A percentile compares a stretch with the other conserved stretches of the same genome.
phyloP scores from a whole-genome alignment of 2,888 invertebrate species.

The Diaprepes abbreviatus region DNA sequence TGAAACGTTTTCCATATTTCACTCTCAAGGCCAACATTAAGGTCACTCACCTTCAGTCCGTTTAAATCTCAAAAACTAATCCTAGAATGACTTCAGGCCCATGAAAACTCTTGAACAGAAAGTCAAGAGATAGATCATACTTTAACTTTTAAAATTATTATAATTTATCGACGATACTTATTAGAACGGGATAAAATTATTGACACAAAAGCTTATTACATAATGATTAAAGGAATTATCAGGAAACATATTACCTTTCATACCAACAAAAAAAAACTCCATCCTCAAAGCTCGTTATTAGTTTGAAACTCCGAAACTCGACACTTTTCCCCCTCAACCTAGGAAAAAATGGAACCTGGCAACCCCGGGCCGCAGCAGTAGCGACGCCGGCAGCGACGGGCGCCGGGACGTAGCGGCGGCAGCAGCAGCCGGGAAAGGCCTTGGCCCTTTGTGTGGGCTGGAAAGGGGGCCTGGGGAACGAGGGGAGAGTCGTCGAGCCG shows the following conservation, averaged over 20 bases:
- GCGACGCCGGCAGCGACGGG: conserved; percentile 54
- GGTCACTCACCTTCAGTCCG: too few relatives aligned
- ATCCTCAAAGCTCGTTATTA: conserved; percentile 7
- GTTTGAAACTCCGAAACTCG: conserved; percentile 13
- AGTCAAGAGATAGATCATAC: too few relatives aligned
- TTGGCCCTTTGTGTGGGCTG: conserved; percentile 49
- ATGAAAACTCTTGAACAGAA: too few relatives aligned
- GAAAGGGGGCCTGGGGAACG: conserved; percentile 14
- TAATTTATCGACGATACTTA: too few relatives aligned
- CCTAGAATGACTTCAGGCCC: too few relatives aligned
- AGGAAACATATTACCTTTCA: neutral
- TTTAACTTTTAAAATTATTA: too few relatives aligned
- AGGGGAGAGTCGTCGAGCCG: conserved; percentile 38
- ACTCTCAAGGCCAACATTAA: too few relatives aligned
- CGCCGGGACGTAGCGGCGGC: conserved; percentile 54
- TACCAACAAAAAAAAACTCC: neutral
- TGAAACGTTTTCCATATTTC: too few relatives aligned
- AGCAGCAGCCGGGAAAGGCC: conserved; percentile 48
- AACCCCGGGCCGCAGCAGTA: conserved; percentile 52
- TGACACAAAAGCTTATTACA: too few relatives aligned
- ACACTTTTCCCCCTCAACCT: conserved; percentile 31
- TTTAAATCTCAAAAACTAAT: too few relatives aligned
- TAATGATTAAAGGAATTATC: neutral
- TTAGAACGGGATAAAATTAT: too few relatives aligned
- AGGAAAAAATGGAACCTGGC: conserved; percentile 41